A percentile compares a stretch with the other conserved stretches of the same genome.
Conservation (phyloP, 2,113 vertebrate species). For the Aptenodytes patagonicus region DNA sequence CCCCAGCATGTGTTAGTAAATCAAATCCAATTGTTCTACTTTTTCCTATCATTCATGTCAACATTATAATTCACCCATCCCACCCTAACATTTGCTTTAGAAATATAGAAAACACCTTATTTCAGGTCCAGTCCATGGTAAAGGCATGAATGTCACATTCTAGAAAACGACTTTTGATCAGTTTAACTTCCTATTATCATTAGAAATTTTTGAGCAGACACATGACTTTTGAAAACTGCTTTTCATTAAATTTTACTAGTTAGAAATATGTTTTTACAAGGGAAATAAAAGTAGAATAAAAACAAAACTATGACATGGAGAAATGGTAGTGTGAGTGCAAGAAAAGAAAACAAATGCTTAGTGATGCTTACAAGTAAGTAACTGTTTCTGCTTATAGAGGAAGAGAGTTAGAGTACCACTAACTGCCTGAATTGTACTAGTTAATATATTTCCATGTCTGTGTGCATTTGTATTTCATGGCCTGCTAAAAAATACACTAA, state of each 20-base stretch:
- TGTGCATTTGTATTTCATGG: background rate
- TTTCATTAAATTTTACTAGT: background rate
- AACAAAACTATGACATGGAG: background rate
- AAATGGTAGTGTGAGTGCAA: background rate
- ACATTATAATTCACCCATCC: background rate
- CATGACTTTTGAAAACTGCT: background rate
- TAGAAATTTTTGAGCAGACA: background rate
- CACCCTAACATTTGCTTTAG: background rate
- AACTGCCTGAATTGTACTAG: background rate
- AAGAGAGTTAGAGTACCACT: background rate
- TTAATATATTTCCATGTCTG: background rate
- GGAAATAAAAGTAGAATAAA: background rate
- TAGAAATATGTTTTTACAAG: background rate
- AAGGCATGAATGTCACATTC: background rate
- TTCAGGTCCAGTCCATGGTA: background rate
- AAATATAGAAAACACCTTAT: background rate
- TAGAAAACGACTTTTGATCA: background rate
- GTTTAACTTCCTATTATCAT: background rate
- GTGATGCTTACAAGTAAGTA: background rate
- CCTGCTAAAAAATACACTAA: slow-evolving; percentile 22
- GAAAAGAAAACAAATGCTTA: background rate
- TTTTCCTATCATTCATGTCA: background rate
- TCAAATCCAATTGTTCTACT: background rate
- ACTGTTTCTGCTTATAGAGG: background rate
- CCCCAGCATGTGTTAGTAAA: background rate